These are phyloP conservation scores for Baryphthengus martii DNA, from an alignment of 2,113 vertebrate species.

Conservation along the genomic window DNA sequence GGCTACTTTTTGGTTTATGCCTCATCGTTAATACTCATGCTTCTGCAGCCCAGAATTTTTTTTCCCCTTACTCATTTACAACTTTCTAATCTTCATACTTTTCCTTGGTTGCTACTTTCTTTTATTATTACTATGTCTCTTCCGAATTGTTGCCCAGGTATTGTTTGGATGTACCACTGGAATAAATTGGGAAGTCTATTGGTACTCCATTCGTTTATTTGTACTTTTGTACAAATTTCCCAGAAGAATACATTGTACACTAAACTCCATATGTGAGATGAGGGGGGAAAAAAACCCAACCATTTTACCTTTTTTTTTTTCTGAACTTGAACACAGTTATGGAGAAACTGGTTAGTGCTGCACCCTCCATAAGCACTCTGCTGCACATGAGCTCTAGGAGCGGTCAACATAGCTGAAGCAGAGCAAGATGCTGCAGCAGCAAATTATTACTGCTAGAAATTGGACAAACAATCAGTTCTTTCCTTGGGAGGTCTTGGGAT, in stretches of 20 bases:
- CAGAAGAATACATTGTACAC: background rate
- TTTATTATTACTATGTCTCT: background rate
- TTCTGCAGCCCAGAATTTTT: background rate
- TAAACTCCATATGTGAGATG: background rate
- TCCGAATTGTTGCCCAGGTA: background rate
- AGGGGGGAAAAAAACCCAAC: accelerated
- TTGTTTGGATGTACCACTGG: background rate
- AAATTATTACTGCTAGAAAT: background rate
- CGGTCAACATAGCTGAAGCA: background rate
- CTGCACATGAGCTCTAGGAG: background rate
- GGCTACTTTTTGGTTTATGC: background rate
- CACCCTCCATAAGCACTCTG: background rate
- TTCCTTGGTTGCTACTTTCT: background rate
- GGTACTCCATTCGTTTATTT: background rate
- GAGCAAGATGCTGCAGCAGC: background rate
- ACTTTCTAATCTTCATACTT: background rate
- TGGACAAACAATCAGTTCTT: background rate
- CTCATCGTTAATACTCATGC: background rate
- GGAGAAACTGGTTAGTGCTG: background rate
- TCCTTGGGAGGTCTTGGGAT: background rate
- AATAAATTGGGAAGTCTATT: background rate
- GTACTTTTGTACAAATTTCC: background rate
- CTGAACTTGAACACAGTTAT: accelerated
- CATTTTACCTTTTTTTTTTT: no score
- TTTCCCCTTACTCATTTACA: background rate